A percentile compares a stretch with the other conserved stretches of the same genome.
Evolutionary conservation across 2,113 vertebrate species (phyloP).

Genomic region (Ploceus nigricollis): DNA sequence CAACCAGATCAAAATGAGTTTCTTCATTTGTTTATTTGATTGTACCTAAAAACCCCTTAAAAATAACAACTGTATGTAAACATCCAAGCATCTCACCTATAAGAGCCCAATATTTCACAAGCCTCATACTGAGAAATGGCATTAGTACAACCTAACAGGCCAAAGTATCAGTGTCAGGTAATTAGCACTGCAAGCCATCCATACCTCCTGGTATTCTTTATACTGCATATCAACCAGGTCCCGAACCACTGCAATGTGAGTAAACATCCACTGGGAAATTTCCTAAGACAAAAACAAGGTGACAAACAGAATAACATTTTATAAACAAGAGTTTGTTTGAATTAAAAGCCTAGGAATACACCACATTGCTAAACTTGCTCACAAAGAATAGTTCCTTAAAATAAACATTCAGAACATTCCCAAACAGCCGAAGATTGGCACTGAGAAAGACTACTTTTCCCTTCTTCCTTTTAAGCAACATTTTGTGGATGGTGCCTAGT

Average conservation of each 20-base stretch:
- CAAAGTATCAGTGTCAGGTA: background rate
- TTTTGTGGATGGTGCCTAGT: background rate
- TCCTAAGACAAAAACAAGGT: conserved; percentile 75
- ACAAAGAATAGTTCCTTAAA: background rate
- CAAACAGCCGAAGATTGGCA: background rate
- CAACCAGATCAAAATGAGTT: background rate
- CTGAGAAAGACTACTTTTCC: background rate
- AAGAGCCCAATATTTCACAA: background rate
- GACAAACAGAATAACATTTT: background rate
- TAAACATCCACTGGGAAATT: conserved; percentile 99
- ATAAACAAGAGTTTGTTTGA: background rate
- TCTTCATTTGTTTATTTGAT: background rate
- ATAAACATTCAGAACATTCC: background rate
- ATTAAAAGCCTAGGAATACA: background rate
- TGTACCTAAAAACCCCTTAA: background rate
- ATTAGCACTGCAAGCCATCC: background rate
- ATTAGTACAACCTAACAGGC: background rate
- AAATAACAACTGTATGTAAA: background rate
- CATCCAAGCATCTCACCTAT: background rate
- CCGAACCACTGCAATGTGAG: conserved; percentile 94
- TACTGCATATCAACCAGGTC: conserved; percentile 96
- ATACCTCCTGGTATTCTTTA: conserved; percentile 96
- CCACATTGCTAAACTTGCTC: background rate
- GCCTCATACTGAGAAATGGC: background rate
- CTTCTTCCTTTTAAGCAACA: background rate